Evolutionary conservation across 2,113 vertebrate genomes (phyloP).

Genomic region (Oryctolagus cuniculus): mOryCun1.1 NC_091449.1:34674501-34675000

Average conservation of each 20-base stretch:
- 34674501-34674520: slow-evolving; percentile 95
- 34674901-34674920: slow-evolving; percentile 68
- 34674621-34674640: slow-evolving; percentile 95
- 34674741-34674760: slow-evolving; percentile 86
- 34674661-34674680: slow-evolving; percentile 95
- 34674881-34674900: slow-evolving; percentile 71
- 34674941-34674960: slow-evolving; percentile 77
- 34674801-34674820: slow-evolving; percentile 82
- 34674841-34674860: slow-evolving; percentile 66
- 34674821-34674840: slow-evolving; percentile 69
- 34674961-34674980: slow-evolving; percentile 80
- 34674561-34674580: slow-evolving; percentile 94
- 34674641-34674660: slow-evolving; percentile 94
- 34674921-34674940: slow-evolving; percentile 50
- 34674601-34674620: slow-evolving; percentile 95
- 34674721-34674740: slow-evolving; percentile 90
- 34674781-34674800: slow-evolving; percentile 84
- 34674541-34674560: slow-evolving; percentile 95
- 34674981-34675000: slow-evolving; percentile 80
- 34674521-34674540: slow-evolving; percentile 94
- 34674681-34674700: slow-evolving; percentile 93
- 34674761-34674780: slow-evolving; percentile 90
- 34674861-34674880: slow-evolving; percentile 69
- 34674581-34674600: slow-evolving; percentile 94
- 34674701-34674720: slow-evolving; percentile 91